Evolutionary conservation across 2,113 vertebrate genomes (phyloP).

Genomic region (Poeciliopsis occidentalis): DNA sequence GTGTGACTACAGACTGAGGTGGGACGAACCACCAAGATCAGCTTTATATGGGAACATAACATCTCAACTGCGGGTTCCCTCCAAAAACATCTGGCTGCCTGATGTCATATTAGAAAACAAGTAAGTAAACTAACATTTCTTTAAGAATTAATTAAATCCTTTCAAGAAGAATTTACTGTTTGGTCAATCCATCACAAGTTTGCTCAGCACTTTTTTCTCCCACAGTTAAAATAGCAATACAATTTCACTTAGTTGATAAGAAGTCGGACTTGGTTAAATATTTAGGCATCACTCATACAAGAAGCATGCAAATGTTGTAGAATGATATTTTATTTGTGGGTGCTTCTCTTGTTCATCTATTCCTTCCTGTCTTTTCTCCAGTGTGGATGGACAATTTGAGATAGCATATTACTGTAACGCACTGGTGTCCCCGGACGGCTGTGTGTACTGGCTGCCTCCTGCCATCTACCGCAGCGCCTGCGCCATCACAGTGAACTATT

Average conservation of each 20-base stretch:
- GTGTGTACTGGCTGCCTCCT: constrained; percentile 90
- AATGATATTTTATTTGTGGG: background rate
- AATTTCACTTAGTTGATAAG: no score
- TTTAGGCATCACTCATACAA: no score
- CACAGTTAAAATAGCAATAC: no score
- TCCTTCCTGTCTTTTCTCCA: constrained; percentile 47
- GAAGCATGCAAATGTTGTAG: background rate
- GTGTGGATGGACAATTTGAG: constrained; percentile 91
- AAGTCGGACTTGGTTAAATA: no score
- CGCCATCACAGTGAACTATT: constrained; percentile 89
- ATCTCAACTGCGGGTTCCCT: constrained; percentile 83
- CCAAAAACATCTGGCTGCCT: constrained; percentile 91
- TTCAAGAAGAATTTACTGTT: no score
- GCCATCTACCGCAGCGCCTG: constrained; percentile 94
- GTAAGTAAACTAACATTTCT: constrained; percentile 70
- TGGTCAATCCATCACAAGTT: no score
- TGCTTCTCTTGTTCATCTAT: background rate
- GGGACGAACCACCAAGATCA: constrained; percentile 79
- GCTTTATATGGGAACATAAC: constrained; percentile 83
- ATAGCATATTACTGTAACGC: constrained; percentile 90
- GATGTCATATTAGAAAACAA: constrained; percentile 95
- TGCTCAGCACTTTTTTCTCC: no score
- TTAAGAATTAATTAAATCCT: no score
- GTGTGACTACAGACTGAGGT: constrained; percentile 89
- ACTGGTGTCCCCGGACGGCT: constrained; percentile 83